A percentile compares a stretch with the other conserved stretches of the same genome.
Conservation (phyloP, 2,113 vertebrate species). For the Grallaria varia region DNA sequence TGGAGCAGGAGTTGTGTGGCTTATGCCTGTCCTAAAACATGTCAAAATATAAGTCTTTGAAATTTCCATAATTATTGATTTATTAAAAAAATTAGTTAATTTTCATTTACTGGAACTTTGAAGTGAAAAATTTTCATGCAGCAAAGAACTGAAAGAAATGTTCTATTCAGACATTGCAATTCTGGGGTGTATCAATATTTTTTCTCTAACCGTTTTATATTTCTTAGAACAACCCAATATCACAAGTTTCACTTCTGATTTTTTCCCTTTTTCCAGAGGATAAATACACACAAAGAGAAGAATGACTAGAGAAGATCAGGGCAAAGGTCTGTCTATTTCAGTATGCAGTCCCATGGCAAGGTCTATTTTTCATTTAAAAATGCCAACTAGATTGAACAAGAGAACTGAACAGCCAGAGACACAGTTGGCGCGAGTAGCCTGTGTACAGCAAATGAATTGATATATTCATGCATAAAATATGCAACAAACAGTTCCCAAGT, state of each 20-base stretch:
- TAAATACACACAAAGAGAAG: neutral
- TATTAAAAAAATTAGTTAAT: neutral
- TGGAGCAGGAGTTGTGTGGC: neutral
- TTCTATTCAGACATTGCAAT: neutral
- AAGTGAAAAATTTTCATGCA: neutral
- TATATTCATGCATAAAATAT: constrained; percentile 10
- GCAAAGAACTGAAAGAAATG: neutral
- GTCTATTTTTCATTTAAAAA: neutral
- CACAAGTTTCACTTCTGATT: neutral
- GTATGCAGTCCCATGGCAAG: neutral
- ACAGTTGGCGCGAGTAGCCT: neutral
- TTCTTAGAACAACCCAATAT: neutral
- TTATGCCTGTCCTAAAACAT: neutral
- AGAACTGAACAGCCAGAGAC: neutral
- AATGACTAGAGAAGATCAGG: neutral
- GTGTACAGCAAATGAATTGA: neutral
- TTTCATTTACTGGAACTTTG: neutral
- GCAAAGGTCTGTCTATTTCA: neutral
- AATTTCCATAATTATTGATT: neutral
- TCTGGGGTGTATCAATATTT: neutral
- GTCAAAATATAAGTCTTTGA: neutral
- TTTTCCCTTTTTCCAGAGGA: neutral
- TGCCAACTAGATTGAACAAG: neutral
- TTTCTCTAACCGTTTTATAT: neutral
- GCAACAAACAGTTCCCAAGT: neutral